phyloP scores from a whole-genome alignment of 1,140 invertebrate genomes.

The Octopus bimaculoides region DNA sequence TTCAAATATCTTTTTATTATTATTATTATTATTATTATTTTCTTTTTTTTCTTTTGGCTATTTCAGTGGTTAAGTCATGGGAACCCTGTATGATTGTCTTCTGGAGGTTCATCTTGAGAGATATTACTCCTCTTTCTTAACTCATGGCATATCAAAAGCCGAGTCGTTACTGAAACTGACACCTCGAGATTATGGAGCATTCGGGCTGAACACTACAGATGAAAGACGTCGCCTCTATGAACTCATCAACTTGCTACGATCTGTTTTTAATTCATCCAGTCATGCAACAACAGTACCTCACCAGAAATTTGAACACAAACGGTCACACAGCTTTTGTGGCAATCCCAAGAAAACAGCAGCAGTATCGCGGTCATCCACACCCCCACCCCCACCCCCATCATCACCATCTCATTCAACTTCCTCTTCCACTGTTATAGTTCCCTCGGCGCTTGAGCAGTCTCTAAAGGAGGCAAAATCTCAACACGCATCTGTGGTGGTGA shows the following conservation, averaged over 20 bases:
- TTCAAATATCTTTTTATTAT: no score
- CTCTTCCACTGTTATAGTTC: background rate
- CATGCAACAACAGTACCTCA: background rate
- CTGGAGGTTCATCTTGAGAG: constrained; percentile 50
- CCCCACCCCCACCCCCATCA: background rate
- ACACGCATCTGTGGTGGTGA: no score
- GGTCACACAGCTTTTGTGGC: background rate
- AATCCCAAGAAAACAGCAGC: background rate
- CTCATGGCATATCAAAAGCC: constrained; percentile 49
- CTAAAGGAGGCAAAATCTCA: background rate
- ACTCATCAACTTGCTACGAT: constrained; percentile 52
- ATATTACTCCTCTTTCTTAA: constrained; percentile 47
- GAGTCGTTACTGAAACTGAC: constrained; percentile 44
- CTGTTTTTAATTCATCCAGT: constrained; percentile 31
- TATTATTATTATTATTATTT: no score
- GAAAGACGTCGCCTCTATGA: constrained; percentile 46
- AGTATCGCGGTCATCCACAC: background rate
- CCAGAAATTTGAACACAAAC: background rate
- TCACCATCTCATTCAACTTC: background rate
- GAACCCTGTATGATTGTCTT: constrained; percentile 52
- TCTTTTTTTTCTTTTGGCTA: no score
- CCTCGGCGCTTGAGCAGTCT: background rate
- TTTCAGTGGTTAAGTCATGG: constrained; percentile 29
- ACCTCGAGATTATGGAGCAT: constrained; percentile 41
- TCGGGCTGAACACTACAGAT: constrained; percentile 44